Evolutionary conservation across 2,113 vertebrate genomes (phyloP).

Genomic region (Gadus macrocephalus): DNA sequence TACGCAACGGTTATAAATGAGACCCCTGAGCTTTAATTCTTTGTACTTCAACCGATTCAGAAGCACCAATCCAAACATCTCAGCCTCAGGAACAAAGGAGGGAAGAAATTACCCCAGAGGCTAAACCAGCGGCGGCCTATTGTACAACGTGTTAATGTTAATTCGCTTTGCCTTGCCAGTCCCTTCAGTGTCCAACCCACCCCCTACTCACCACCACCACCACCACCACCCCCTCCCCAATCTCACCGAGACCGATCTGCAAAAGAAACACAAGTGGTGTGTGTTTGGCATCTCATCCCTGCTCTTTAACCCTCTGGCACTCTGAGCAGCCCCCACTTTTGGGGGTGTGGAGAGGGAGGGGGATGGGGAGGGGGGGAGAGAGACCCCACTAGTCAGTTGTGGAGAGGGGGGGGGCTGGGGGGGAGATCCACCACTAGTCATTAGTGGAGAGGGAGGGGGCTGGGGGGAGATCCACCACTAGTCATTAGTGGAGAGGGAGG

Average conservation of each 20-base stretch:
- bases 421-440: no score
- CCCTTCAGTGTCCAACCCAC: constrained; percentile 1
- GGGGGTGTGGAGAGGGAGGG: no score
- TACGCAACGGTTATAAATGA: no score
- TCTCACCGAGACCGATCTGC: no score
- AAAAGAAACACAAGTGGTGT: constrained; percentile 53
- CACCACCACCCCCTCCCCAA: neutral
- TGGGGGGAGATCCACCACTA: no score
- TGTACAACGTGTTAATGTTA: neutral
- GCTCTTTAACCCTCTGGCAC: constrained; percentile 12
- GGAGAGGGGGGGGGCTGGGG: no score
- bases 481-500: no score
- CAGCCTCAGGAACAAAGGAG: neutral
- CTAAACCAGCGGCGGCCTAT: constrained; percentile 15
- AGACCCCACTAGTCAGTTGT: no score
- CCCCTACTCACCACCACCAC: constrained; percentile 10
- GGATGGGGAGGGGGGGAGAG: no score
- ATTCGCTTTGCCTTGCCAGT: neutral
- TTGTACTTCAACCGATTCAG: constrained; percentile 34
- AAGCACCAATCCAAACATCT: constrained; percentile 43
- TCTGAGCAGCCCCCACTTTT: constrained; percentile 19
- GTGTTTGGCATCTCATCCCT: constrained; percentile 54
- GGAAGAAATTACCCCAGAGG: constrained; percentile 8
- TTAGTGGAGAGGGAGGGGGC: no score
- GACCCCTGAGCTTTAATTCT: constrained; percentile 38